These are phyloP conservation scores for Ophion obscuratus DNA, from an alignment of 2,888 invertebrate species.

Conservation along the genomic window DNA sequence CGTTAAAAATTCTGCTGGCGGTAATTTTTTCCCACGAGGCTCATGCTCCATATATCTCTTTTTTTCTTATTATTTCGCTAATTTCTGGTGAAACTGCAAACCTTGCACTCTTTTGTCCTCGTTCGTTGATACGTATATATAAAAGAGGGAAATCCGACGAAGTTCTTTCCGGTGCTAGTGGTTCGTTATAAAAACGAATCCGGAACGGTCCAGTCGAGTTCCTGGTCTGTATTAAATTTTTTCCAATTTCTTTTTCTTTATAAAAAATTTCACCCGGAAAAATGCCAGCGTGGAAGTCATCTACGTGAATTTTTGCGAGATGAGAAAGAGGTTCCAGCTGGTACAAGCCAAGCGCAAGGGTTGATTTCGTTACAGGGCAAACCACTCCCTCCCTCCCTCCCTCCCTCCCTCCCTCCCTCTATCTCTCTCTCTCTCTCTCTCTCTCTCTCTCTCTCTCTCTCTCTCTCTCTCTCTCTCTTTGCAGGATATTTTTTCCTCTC, in stretches of 20 bases:
- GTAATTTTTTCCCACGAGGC: conserved; percentile 7
- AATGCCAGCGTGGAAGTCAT: not conserved
- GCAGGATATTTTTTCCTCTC: conserved; percentile 13
- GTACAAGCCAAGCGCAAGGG: conserved; percentile 36
- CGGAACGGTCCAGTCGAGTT: conserved; percentile 43
- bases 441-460: not conserved
- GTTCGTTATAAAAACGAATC: conserved; percentile 70
- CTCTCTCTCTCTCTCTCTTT: not conserved
- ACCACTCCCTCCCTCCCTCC: not conserved
- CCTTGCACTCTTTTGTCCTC: conserved; percentile 54
- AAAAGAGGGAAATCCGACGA: conserved; percentile 17
- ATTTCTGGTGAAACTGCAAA: conserved; percentile 67
- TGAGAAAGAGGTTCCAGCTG: not conserved
- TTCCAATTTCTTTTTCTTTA: conserved; percentile 50
- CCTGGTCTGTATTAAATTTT: conserved; percentile 66
- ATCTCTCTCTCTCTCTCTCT: not conserved
- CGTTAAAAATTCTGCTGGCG: not conserved
- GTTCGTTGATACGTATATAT: conserved; percentile 9
- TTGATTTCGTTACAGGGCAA: conserved; percentile 52
- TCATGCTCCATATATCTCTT: conserved; percentile 4
- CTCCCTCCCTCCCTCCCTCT: not conserved
- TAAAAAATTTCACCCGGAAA: conserved; percentile 37
- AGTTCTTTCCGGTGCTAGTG: conserved; percentile 32
- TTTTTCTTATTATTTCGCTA: conserved; percentile 47
- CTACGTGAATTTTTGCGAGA: conserved; percentile 4